Base-by-base conservation (phyloP, 1,140 invertebrate species). In the Heliconius hermathena region DNA sequence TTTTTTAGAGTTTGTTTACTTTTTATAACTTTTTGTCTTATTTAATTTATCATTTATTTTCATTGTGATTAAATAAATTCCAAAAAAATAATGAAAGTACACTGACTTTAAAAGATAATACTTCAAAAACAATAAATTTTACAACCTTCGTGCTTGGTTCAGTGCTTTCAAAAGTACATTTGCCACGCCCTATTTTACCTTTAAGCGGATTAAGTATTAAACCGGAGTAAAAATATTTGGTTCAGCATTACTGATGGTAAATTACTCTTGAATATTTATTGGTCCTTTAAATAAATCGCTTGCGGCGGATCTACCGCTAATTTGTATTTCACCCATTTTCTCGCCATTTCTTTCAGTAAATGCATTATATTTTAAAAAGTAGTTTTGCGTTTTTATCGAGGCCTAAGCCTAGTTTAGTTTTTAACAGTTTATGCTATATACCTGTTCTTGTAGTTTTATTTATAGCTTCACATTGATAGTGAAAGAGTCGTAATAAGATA, bases 221-320 rank as follows among this genome's bases (percentile, higher is more conserved):
- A 66, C n/a, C 60, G n/a, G 54, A 36, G 74, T 75, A 75, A 89
- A 93, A 91, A 91, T 91, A 88, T 91, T 87, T 89, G 79, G 81
- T 83, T 70, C 83, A 80, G 86, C 88, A 93, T 91, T 82, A 85
- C 83, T 22, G 81, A 81, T 83, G 87, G 90, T 92, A 91, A 92
- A 92, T 93, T 91, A 92, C 90, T 91, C 86, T 91, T 92, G 91
- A 91, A 93, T 93, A 93, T 93, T 93, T 93, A 93, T 92, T 89
- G 88, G 89, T 90, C 90, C 87, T 93, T 93, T 91, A 90, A 91
- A 93, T 93, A 92, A 92, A 91, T 89, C 89, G 89, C 89, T 82
- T 76, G 87, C 85, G 85, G 89, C 84, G 86, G 84, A 87, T 90
- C 88, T 87, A 84, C 89, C 86, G 90, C 87, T 89, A 90, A 89